A percentile compares a stretch with the other conserved stretches of the same genome.
These are phyloP conservation scores for Nomia melanderi DNA, from an alignment of 1,140 invertebrate species.

Conservation along the genomic window DNA sequence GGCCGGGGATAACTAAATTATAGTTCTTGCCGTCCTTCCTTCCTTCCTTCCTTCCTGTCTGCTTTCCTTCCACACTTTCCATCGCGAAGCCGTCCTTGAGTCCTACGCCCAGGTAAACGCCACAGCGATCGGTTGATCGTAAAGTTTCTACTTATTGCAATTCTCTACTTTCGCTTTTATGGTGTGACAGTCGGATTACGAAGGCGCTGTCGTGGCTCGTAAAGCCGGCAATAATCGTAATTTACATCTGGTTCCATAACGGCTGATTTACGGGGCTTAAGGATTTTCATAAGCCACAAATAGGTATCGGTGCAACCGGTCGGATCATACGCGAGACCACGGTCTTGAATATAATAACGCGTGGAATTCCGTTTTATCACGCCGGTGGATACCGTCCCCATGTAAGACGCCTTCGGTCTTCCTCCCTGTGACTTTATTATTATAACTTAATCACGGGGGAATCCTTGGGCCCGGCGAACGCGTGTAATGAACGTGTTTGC, in stretches of 20 bases:
- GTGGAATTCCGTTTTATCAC: constrained; percentile 3
- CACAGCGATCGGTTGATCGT: constrained; percentile 57
- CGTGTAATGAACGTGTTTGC: neutral
- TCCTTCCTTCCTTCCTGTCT: neutral
- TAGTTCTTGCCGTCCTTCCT: neutral
- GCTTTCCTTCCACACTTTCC: neutral
- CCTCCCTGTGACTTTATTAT: neutral
- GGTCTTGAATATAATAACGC: constrained; percentile 1
- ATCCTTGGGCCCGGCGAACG: too few species aligned
- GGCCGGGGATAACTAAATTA: neutral
- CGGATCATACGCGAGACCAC: neutral
- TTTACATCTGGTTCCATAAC: constrained; percentile 61
- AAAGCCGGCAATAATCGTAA: constrained; percentile 64
- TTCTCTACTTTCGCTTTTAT: constrained; percentile 70
- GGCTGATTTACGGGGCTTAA: constrained; percentile 57
- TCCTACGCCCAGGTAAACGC: constrained; percentile 38
- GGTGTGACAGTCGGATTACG: constrained; percentile 60
- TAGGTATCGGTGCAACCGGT: constrained; percentile 48
- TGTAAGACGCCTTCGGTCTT: neutral
- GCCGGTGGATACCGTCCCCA: neutral
- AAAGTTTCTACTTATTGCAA: constrained; percentile 69
- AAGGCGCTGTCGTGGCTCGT: constrained; percentile 38
- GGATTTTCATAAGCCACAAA: constrained; percentile 58
- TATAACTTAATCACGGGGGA: constrained; percentile 2
- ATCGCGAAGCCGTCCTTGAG: neutral